phyloP scores from a whole-genome alignment of 2,888 invertebrate genomes.

The Heterodera filipjevi region DNA sequence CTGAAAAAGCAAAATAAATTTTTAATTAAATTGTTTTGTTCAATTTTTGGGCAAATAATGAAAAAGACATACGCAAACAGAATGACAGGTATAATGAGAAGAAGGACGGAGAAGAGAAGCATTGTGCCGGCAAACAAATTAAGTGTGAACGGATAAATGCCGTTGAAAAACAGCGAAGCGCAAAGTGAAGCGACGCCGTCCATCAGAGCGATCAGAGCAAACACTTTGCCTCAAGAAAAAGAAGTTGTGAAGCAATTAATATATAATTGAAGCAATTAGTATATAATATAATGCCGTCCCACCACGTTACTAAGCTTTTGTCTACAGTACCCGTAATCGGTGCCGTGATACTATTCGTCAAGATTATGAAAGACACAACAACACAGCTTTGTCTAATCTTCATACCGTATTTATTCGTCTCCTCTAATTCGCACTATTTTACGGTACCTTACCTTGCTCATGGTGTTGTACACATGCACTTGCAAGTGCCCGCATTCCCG shows the following conservation, averaged over 20 bases:
- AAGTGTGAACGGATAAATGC: constrained; percentile 65
- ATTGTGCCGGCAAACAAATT: constrained; percentile 65
- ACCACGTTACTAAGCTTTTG: no score
- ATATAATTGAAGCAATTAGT: no score
- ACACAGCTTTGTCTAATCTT: no score
- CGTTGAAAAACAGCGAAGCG: constrained; percentile 66
- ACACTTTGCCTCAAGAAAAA: constrained; percentile 66
- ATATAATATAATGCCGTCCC: no score
- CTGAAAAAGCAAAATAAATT: background rate
- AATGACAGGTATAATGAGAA: constrained; percentile 49
- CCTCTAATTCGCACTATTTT: no score
- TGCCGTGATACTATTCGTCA: no score
- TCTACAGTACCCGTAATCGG: no score
- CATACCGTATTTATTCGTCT: no score
- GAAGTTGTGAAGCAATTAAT: no score
- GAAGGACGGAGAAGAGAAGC: constrained; percentile 51
- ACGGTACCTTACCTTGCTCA: constrained; percentile 66
- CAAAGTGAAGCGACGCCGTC: constrained; percentile 65
- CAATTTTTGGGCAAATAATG: no score
- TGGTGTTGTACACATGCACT: constrained; percentile 61
- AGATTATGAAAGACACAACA: no score
- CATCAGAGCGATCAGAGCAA: constrained; percentile 64
- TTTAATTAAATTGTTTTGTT: no score
- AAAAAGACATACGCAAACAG: constrained; percentile 51
- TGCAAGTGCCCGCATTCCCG: constrained; percentile 65